Percentiles rank a stretch among this genome's conserved stretches.
These are phyloP conservation scores for Scarus forsteni DNA, from an alignment of 2,797 vertebrate species.

Conservation along the genomic window DNA sequence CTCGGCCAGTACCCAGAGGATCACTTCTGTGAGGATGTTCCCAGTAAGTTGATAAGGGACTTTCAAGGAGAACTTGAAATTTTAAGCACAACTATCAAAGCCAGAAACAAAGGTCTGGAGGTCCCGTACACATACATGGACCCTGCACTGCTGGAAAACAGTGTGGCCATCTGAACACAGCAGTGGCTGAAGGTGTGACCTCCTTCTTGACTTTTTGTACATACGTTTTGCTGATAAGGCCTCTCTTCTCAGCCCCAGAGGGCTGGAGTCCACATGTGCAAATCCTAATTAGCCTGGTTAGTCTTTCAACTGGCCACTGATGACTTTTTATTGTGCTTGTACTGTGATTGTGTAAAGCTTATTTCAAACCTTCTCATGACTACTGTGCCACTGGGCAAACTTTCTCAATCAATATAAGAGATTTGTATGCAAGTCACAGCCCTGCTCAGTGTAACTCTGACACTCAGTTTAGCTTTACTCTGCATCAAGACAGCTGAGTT, in stretches of 20 bases:
- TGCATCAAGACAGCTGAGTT: constrained; percentile 1
- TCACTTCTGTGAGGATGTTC: constrained; percentile 38
- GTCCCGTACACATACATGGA: constrained; percentile 43
- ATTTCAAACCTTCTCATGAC: constrained; percentile 4
- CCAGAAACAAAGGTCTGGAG: constrained; percentile 17
- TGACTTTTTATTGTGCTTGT: constrained; percentile 17
- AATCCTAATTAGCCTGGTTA: constrained; percentile 21
- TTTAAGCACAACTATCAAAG: constrained; percentile 21
- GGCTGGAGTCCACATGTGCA: neutral
- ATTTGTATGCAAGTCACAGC: constrained; percentile 18
- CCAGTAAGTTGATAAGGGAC: constrained; percentile 4
- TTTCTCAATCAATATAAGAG: neutral
- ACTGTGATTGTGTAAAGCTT: constrained; percentile 12
- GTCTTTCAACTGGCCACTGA: constrained; percentile 24
- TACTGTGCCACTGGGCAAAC: constrained; percentile 16
- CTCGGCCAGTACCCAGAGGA: constrained; percentile 22
- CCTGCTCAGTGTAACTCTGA: neutral
- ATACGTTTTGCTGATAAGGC: constrained; percentile 8
- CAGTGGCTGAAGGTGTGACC: neutral
- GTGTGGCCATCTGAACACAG: constrained; percentile 33
- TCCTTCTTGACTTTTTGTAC: neutral
- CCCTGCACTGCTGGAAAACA: constrained; percentile 21
- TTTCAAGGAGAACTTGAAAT: constrained; percentile 29
- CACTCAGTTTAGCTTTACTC: neutral
- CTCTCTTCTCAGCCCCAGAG: neutral